Percentiles rank a stretch among this genome's conserved stretches.
Evolutionary conservation across 2,113 vertebrate genomes (phyloP).

Genomic region (Struthio camelus): DNA sequence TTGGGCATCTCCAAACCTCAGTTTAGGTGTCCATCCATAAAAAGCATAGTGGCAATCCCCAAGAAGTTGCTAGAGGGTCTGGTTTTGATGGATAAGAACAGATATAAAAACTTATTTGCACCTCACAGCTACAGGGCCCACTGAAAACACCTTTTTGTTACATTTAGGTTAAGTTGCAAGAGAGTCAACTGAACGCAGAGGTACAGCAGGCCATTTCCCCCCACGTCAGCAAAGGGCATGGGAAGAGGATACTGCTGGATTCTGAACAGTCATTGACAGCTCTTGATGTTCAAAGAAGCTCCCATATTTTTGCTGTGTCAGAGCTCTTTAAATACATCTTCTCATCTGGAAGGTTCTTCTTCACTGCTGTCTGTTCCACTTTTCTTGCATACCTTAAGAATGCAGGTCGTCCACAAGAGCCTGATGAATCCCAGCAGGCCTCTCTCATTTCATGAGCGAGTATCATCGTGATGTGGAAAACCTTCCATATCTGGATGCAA

Average conservation of each 20-base stretch:
- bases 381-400: rapidly evolving
- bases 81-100: background rate
- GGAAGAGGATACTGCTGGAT: background rate
- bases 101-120: background rate
- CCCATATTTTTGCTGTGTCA: background rate
- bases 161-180: background rate
- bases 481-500: background rate
- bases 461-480: background rate
- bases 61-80: rapidly evolving
- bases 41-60: background rate
- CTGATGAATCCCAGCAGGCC: background rate
- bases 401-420: background rate
- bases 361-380: background rate
- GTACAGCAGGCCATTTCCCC: rapidly evolving
- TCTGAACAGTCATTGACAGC: background rate
- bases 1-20: background rate
- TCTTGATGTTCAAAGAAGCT: rapidly evolving
- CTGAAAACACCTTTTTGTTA: background rate
- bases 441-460: background rate
- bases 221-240: rapidly evolving
- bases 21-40: background rate
- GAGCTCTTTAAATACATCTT: background rate
- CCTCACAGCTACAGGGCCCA: background rate
- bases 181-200: background rate
- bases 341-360: background rate